A percentile compares a stretch with the other conserved stretches of the same genome.
Conservation (phyloP, 2,888 invertebrate species). For the Pyrrhia umbra region DNA sequence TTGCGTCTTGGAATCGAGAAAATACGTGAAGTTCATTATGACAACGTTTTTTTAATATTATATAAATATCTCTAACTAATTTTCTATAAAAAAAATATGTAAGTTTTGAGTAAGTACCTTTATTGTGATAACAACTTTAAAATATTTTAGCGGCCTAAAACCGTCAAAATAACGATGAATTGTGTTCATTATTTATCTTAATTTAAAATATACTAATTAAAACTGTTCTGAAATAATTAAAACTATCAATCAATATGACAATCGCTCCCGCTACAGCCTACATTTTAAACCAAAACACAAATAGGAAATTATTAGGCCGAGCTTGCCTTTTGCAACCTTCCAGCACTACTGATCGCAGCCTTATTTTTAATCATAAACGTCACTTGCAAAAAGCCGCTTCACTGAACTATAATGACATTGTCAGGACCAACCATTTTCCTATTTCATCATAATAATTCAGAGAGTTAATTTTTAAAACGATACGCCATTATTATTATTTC, state of each 20-base stretch:
- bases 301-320: constrained; percentile 84
- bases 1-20: too few relatives aligned
- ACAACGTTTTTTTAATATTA: too few relatives aligned
- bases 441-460: constrained; percentile 5
- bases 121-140: too few relatives aligned
- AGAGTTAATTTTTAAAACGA: constrained; percentile 16
- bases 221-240: too few relatives aligned
- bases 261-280: constrained; percentile 22
- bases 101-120: too few relatives aligned
- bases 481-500: constrained; percentile 10
- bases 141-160: too few relatives aligned
- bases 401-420: constrained; percentile 71
- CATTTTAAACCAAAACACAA: constrained; percentile 58
- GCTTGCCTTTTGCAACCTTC: constrained; percentile 79
- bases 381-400: constrained; percentile 72
- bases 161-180: too few relatives aligned
- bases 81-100: too few relatives aligned
- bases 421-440: constrained; percentile 58
- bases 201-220: too few relatives aligned
- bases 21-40: too few relatives aligned
- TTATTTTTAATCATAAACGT: constrained; percentile 86
- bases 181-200: too few relatives aligned
- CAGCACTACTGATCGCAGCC: constrained; percentile 74
- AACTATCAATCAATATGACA: not conserved
- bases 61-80: too few relatives aligned